phyloP scores from a whole-genome alignment of 2,888 invertebrate genomes.

The Drosophila sordidapex region DNA sequence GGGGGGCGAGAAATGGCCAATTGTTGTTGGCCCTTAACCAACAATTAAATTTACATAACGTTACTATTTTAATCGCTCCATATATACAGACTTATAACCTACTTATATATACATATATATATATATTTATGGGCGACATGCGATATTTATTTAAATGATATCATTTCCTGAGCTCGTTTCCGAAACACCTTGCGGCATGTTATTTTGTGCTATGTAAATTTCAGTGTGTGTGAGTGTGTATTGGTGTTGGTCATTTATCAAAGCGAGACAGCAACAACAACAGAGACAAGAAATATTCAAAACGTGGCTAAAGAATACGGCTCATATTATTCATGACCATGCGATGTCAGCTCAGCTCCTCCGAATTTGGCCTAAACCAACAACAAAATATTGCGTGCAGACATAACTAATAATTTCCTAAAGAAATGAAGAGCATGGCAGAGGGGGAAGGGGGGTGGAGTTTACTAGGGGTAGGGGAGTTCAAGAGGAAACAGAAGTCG shows the following conservation, averaged over 20 bases:
- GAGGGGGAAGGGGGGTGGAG: conserved; percentile 4
- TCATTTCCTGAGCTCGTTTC: conserved; percentile 63
- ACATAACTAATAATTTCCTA: conserved; percentile 64
- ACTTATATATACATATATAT: conserved; percentile 2
- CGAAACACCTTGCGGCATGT: conserved; percentile 52
- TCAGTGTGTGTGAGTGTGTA: conserved; percentile 10
- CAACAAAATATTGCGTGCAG: conserved; percentile 73
- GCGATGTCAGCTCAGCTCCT: conserved; percentile 36
- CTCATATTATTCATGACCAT: conserved; percentile 56
- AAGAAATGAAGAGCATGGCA: conserved; percentile 23
- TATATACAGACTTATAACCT: conserved; percentile 9
- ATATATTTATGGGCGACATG: conserved; percentile 46
- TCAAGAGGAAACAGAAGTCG: conserved; percentile 63
- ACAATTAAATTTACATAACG: conserved; percentile 52
- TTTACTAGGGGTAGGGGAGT: not conserved
- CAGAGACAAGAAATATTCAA: conserved; percentile 57
- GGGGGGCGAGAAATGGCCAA: conserved; percentile 26
- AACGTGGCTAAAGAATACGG: conserved; percentile 47
- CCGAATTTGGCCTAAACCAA: conserved; percentile 53
- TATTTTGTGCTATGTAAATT: conserved; percentile 62
- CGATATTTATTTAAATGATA: conserved; percentile 68
- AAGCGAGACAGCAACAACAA: conserved; percentile 15
- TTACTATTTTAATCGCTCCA: conserved; percentile 53
- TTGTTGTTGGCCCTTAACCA: conserved; percentile 24
- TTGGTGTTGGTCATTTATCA: conserved; percentile 59